phyloP scores from a whole-genome alignment of 2,888 invertebrate genomes.

The Drosophila mettleri region DNA sequence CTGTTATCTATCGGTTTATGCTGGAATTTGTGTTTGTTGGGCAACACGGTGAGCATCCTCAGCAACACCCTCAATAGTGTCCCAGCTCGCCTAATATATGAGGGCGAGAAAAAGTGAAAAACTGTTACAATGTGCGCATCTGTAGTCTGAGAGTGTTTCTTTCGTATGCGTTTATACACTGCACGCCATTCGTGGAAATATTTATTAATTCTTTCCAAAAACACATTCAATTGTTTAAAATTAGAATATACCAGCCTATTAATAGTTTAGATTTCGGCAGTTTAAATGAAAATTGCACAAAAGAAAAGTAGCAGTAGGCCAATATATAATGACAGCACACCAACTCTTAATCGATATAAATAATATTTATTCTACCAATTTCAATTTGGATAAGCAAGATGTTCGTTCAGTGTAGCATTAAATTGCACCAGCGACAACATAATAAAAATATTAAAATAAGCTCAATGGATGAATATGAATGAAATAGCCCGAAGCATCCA shows the following conservation, averaged over 20 bases:
- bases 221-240: too few species aligned
- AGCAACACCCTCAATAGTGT: conserved; percentile 74
- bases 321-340: too few species aligned
- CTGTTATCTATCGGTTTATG: conserved; percentile 70
- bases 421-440: conserved; percentile 38
- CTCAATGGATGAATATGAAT: conserved; percentile 77
- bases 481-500: conserved; percentile 68
- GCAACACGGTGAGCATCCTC: conserved; percentile 76
- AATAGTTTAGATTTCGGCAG: too few species aligned
- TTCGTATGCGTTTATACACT: conserved; percentile 41
- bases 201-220: not conserved
- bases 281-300: too few species aligned
- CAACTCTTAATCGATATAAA: not conserved
- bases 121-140: conserved; percentile 51
- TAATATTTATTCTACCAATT: not conserved
- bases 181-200: conserved; percentile 1
- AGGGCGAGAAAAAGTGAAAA: conserved; percentile 53
- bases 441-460: conserved; percentile 33
- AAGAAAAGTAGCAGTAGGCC: too few species aligned
- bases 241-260: too few species aligned
- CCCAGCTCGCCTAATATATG: conserved; percentile 48
- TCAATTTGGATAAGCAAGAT: not conserved
- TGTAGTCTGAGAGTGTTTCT: conserved; percentile 10
- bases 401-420: conserved; percentile 40
- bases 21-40: conserved; percentile 79